Percentiles rank a stretch among this genome's conserved stretches.
Evolutionary conservation across 2,888 invertebrate genomes (phyloP).

Genomic region (Saturnia pavonia): DNA sequence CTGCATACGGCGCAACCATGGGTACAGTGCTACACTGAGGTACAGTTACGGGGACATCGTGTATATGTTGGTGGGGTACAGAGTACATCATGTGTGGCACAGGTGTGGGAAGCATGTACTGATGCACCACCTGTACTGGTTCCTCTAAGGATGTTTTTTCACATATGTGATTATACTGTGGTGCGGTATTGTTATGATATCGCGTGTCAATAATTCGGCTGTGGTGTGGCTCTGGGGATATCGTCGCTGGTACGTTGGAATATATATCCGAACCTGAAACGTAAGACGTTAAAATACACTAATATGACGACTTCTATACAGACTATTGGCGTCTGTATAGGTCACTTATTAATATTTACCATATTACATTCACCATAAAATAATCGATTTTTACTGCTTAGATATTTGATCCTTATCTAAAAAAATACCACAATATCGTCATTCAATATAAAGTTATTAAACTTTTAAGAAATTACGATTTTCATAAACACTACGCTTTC

Average conservation of each 20-base stretch:
- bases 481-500: no score
- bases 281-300: not conserved
- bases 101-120: conserved; percentile 47
- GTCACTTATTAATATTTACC: not conserved
- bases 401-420: no score
- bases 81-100: conserved; percentile 58
- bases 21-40: conserved; percentile 54
- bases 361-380: no score
- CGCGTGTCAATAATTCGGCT: conserved; percentile 44
- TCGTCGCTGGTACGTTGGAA: conserved; percentile 62
- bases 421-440: no score
- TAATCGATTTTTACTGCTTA: no score
- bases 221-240: conserved; percentile 43
- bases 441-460: no score
- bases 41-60: conserved; percentile 47
- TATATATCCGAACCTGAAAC: conserved; percentile 61
- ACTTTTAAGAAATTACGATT: no score
- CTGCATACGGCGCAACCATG: conserved; percentile 65
- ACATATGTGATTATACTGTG: conserved; percentile 47
- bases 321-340: not conserved
- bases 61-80: conserved; percentile 42
- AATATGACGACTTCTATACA: no score
- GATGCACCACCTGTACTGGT: conserved; percentile 45
- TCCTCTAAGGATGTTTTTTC: conserved; percentile 49
- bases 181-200: conserved; percentile 36